Base-by-base conservation (phyloP, 2,797 vertebrate genomes). In the Gephyroberyx darwinii region DNA sequence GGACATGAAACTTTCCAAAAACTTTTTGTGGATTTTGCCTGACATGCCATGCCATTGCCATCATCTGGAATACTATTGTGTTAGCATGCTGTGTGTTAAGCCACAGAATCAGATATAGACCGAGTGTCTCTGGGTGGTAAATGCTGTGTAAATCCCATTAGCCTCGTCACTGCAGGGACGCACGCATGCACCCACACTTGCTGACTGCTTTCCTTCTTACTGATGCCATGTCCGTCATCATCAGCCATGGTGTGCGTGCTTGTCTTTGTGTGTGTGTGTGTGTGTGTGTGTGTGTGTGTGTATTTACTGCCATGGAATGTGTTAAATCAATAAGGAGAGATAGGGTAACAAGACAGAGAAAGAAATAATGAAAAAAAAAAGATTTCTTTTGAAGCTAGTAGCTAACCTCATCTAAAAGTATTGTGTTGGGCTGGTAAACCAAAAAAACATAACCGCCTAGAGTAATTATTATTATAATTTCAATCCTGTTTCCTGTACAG, bases 121-220 rank as follows among this genome's bases (percentile, higher is more conserved):
- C 60, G 69, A 83, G 77, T 54, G 37, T 77, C 41, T 72, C 59
- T 58, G 35, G 63, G 50, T 60, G 60, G 53, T 52, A 67, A 70
- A 39, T n/a, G 12, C 33, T 66, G 47, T 70, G 17, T 75, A 74
- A 74, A 84, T 85, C 63, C 65, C 58, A 77, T 82, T 71, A 83
- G 74, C 56, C 43, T 71, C 47, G 63, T 73, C 50, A 64, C 73
- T 73, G 22, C 61, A 30, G 51, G 60, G 8, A 35, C 8, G 33
- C 33, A 35, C 8, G 33, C 33, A 35, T 62, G 65, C 20, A 16
- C 59, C 33, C 41, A 37, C 14, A 16, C 50, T 43, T 39, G 4
- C 13, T 47, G 16, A 56, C 35, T 35, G 33, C 5, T 35, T 35
- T 35, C 33, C 33, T 35, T 35, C 33, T 35, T 35, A 4, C 8